Evolutionary conservation across 2,113 vertebrate species (phyloP).

Genomic region (Acrocephalus arundinaceus): DNA sequence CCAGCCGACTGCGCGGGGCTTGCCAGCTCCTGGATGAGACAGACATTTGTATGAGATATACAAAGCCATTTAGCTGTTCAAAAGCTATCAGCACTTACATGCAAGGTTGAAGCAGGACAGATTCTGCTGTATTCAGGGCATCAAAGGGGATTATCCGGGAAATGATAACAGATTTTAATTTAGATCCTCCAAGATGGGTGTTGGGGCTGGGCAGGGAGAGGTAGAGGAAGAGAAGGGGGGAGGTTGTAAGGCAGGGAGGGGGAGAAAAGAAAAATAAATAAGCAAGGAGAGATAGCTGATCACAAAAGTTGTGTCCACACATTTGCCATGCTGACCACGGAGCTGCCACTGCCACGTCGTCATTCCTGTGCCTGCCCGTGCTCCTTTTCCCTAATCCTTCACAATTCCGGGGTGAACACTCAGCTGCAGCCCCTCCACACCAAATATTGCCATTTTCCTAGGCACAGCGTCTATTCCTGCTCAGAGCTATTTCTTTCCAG

Average conservation of each 20-base stretch:
- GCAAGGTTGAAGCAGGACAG: conserved; percentile 67
- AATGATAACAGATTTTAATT: conserved; percentile 82
- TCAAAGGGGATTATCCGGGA: conserved; percentile 77
- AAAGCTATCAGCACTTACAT: conserved; percentile 71
- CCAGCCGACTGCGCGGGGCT: conserved; percentile 9
- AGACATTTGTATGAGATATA: conserved; percentile 63
- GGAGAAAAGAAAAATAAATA: not conserved
- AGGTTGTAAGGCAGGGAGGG: not conserved
- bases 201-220: conserved; percentile 1
- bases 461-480: not conserved
- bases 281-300: not conserved
- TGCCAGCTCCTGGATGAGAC: conserved; percentile 41
- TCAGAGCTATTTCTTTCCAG: not conserved
- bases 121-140: conserved; percentile 64
- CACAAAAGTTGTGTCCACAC: not conserved
- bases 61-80: conserved; percentile 70
- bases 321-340: conserved; percentile 6
- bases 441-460: not conserved
- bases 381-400: not conserved
- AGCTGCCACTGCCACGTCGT: not conserved
- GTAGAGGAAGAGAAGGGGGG: not conserved
- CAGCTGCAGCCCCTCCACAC: not conserved
- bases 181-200: conserved; percentile 71
- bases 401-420: not conserved
- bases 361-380: accelerated